Evolutionary conservation across 2,797 vertebrate species (phyloP).

Genomic region (Acanthurus leucopareius): DNA sequence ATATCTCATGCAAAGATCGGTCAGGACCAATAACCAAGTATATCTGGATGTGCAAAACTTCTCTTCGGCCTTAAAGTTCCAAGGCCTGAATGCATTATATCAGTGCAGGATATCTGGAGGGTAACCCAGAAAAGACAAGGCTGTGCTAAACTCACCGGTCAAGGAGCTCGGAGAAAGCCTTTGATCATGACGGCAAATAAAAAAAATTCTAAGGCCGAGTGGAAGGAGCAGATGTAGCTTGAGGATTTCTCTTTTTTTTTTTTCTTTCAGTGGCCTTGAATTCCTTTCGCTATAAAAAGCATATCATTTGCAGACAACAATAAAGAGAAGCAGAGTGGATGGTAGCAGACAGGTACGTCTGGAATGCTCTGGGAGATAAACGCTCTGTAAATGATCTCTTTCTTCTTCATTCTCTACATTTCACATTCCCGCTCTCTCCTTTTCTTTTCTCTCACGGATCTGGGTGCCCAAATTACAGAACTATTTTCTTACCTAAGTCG

Average conservation of each 20-base stretch:
- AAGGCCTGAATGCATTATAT: slow-evolving; percentile 37
- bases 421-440: slow-evolving; percentile 5
- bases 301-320: slow-evolving; percentile 20
- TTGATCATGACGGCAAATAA: slow-evolving; percentile 39
- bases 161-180: slow-evolving; percentile 14
- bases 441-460: background rate
- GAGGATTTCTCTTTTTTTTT: background rate
- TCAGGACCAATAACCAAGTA: slow-evolving; percentile 34
- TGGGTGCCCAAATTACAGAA: slow-evolving; percentile 1
- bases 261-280: slow-evolving; percentile 4
- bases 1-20: slow-evolving; percentile 32
- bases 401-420: slow-evolving; percentile 22
- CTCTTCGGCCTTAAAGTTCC: slow-evolving; percentile 42
- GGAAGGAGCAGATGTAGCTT: background rate
- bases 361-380: slow-evolving; percentile 55
- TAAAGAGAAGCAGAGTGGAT: slow-evolving; percentile 15
- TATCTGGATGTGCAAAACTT: slow-evolving; percentile 15
- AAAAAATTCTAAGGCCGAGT: background rate
- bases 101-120: slow-evolving; percentile 20
- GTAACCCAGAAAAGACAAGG: slow-evolving; percentile 28
- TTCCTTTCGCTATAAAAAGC: slow-evolving; percentile 29
- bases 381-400: slow-evolving; percentile 4
- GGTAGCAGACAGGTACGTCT: slow-evolving; percentile 46
- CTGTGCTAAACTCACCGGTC: background rate
- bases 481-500: background rate